Percentiles rank a stretch among this genome's conserved stretches.
These are phyloP conservation scores for Tokudaia muenninki DNA, from an alignment of 2,797 vertebrate species.

Conservation along the genomic window DNA sequence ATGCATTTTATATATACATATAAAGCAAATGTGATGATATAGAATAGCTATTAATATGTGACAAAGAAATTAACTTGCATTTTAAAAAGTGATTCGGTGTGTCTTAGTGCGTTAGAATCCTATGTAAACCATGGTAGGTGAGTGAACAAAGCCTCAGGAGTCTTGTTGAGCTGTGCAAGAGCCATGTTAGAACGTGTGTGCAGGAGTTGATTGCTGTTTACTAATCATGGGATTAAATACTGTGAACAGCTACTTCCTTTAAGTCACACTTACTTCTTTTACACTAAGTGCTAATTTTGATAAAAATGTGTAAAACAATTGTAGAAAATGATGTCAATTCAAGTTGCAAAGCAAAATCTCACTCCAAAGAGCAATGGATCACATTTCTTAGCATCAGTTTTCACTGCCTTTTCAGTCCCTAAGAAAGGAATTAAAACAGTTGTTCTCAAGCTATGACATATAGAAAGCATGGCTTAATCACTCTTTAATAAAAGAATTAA, in stretches of 20 bases:
- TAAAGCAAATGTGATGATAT: background rate
- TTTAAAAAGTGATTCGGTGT: constrained; percentile 45
- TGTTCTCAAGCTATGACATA: background rate
- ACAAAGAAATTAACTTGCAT: constrained; percentile 56
- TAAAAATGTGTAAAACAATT: constrained; percentile 66
- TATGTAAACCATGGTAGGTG: background rate
- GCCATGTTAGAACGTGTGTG: constrained; percentile 7
- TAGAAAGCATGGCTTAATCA: background rate
- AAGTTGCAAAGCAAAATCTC: constrained; percentile 63
- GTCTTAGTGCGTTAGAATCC: constrained; percentile 55
- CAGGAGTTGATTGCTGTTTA: background rate
- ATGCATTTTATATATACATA: background rate
- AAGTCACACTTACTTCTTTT: constrained; percentile 32
- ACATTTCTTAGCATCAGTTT: constrained; percentile 62
- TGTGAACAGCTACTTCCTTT: constrained; percentile 60
- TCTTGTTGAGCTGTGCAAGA: constrained; percentile 48
- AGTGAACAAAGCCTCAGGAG: constrained; percentile 30
- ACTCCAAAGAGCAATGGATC: constrained; percentile 40
- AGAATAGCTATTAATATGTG: constrained; percentile 48
- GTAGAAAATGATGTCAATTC: constrained; percentile 42
- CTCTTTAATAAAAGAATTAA: background rate
- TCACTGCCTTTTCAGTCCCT: constrained; percentile 58
- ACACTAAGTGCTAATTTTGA: constrained; percentile 63
- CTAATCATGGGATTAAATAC: constrained; percentile 19
- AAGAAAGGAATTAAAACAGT: constrained; percentile 57